Percentiles rank a stretch among this genome's conserved stretches.
phyloP scores from a whole-genome alignment of 2,888 invertebrate species.

The Dioctria rufipes region DNA sequence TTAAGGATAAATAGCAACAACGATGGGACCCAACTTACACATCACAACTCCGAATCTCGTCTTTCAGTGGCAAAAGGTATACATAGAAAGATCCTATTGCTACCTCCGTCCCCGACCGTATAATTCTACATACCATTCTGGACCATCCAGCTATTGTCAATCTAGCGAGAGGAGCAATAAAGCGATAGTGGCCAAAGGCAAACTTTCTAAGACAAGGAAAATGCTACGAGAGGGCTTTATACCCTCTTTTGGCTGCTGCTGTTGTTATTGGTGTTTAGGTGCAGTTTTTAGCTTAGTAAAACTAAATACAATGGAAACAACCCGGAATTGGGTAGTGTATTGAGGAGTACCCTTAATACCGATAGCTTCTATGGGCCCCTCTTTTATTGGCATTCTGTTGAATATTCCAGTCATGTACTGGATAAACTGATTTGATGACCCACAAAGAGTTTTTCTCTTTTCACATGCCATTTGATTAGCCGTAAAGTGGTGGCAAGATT shows the following conservation, averaged over 20 bases:
- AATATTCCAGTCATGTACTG: slow-evolving; percentile 57
- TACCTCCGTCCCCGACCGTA: not conserved
- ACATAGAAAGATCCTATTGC: not conserved
- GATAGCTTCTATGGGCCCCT: slow-evolving; percentile 22
- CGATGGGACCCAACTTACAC: slow-evolving; percentile 17
- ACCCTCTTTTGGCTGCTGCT: slow-evolving; percentile 11
- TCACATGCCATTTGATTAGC: slow-evolving; percentile 54
- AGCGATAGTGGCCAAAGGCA: slow-evolving; percentile 46
- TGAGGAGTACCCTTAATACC: slow-evolving; percentile 22
- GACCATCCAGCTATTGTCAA: slow-evolving; percentile 40
- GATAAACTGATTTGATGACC: slow-evolving; percentile 58
- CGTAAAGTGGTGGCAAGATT: slow-evolving; percentile 39
- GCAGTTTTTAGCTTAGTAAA: slow-evolving; percentile 31
- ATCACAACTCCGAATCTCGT: not conserved
- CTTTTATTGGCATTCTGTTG: slow-evolving; percentile 56
- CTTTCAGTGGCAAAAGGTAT: not conserved
- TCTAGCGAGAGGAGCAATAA: slow-evolving; percentile 41
- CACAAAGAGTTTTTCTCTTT: slow-evolving; percentile 55
- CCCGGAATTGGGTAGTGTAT: slow-evolving; percentile 9
- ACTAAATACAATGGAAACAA: slow-evolving; percentile 34
- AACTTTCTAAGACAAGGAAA: slow-evolving; percentile 37
- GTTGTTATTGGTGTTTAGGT: slow-evolving; percentile 37
- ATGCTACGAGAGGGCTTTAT: slow-evolving; percentile 26
- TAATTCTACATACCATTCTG: too few species aligned
- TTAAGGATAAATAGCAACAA: slow-evolving; percentile 30